Evolutionary conservation across 2,113 vertebrate species (phyloP), one percentile per base, ranked within the genome.

Genomic region (Mus musculus): DNA sequence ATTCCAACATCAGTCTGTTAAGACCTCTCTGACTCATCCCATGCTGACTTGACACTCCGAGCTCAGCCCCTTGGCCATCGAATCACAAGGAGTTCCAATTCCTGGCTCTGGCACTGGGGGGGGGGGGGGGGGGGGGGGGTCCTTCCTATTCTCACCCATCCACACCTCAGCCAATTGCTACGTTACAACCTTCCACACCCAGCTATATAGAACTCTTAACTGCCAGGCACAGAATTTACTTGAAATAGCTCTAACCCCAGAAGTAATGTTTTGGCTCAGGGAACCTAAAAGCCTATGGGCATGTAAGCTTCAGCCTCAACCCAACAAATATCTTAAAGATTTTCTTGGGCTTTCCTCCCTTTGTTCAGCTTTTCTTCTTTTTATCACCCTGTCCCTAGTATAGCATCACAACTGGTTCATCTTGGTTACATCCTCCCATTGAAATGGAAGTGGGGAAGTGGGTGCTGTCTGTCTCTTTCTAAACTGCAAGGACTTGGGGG

Each of bases 181-280:
- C 0, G 2, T 72, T n/a, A 2, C 76, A 59, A 5, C 26, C 33
- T 20, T n/a, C 28, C 81, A 65, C 14, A 1, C 54, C 46, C 72
- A 63, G 87, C 88, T 26, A 7, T 16, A 49, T 4, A 54, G 88
- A 73, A 90, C 65, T 59, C 33, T 91, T 49, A 56, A 56, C 94
- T 78, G 0, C 85, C 78, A 89, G 36, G 67, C 39, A 73, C 0
- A 69, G 63, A 73, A 85, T n/a, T 84, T 81, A n/a, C 85, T 88
- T 72, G 76, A 92, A 97, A 94, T 86, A 97, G 89, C 59, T n/a
- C 82, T 26, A 90, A 86, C 22, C 42, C 42, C 17, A 67, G 94
- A 86, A n/a, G 54, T 61, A 91, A 92, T 39, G 30, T 54, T 88
- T 94, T 86, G 63, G 85, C 63, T 93, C 87, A 52, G 22, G 71